Percentiles rank a stretch among this genome's conserved stretches.
These are phyloP conservation scores for Hedychridium roseum DNA, from an alignment of 2,888 invertebrate genomes.

Conservation along the genomic window DNA sequence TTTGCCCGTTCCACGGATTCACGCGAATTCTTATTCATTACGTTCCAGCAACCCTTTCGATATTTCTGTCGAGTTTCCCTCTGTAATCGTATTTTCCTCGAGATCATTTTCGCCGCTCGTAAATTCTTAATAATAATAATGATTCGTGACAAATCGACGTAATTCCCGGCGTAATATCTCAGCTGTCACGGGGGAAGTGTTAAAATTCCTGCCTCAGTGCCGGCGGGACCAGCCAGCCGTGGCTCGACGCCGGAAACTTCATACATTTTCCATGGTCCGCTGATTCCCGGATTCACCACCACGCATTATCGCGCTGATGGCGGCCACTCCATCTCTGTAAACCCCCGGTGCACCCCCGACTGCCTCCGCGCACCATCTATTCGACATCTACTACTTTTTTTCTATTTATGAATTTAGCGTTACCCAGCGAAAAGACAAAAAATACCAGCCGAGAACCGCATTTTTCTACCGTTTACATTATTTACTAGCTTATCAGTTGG, in stretches of 20 bases:
- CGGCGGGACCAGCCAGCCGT: slow-evolving; percentile 34
- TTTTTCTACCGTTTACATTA: too few relatives aligned
- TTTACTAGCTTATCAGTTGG: too few relatives aligned
- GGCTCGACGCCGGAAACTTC: slow-evolving; percentile 45
- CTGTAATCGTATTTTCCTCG: not conserved
- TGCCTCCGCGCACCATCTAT: too few relatives aligned
- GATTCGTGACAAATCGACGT: slow-evolving; percentile 31
- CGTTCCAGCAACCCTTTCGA: too few relatives aligned
- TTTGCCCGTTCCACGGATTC: too few relatives aligned
- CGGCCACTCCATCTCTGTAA: slow-evolving; percentile 43
- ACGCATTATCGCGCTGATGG: slow-evolving; percentile 48
- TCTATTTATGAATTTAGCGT: too few relatives aligned
- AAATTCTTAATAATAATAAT: slow-evolving; percentile 17
- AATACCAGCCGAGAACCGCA: too few relatives aligned
- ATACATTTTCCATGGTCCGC: slow-evolving; percentile 57
- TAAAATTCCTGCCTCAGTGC: slow-evolving; percentile 37
- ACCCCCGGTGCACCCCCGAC: slow-evolving; percentile 5
- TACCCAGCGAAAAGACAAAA: too few relatives aligned
- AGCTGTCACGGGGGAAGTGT: slow-evolving; percentile 37
- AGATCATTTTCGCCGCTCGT: not conserved
- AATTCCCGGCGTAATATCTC: slow-evolving; percentile 35
- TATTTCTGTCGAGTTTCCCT: too few relatives aligned
- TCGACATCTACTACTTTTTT: too few relatives aligned
- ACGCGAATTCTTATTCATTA: too few relatives aligned
- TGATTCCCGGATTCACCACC: slow-evolving; percentile 41